A percentile compares a stretch with the other conserved stretches of the same genome.
These are phyloP conservation scores for Zapus hudsonius DNA, from an alignment of 2,113 vertebrate genomes.

Conservation along the genomic window DNA sequence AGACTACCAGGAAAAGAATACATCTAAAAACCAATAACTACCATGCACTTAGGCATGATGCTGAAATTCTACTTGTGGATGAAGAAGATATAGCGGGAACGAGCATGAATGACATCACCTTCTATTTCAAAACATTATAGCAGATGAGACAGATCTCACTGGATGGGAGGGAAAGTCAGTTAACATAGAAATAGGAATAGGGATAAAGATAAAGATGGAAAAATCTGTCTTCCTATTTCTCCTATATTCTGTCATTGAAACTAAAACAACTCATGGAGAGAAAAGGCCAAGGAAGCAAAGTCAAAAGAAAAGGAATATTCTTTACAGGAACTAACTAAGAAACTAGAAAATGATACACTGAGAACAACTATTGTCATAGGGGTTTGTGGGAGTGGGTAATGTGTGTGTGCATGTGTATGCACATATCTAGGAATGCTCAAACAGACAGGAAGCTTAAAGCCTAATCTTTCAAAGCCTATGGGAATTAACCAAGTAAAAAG, in stretches of 20 bases:
- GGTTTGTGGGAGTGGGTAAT: not conserved
- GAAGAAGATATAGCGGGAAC: not conserved
- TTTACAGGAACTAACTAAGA: not conserved
- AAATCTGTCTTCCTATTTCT: not conserved
- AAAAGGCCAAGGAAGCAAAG: not conserved
- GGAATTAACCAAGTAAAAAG: not conserved
- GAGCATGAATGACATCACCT: not conserved
- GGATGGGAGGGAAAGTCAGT: not conserved
- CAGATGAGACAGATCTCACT: not conserved
- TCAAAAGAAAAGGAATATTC: not conserved
- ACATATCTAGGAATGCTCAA: not conserved
- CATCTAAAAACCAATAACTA: not conserved
- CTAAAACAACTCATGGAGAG: not conserved
- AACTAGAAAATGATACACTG: not conserved
- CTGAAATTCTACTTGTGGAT: not conserved
- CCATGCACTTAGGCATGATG: not conserved
- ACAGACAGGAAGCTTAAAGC: not conserved
- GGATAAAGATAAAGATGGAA: not conserved
- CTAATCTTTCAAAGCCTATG: not conserved
- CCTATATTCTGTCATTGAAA: not conserved
- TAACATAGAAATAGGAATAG: not conserved
- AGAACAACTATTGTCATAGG: not conserved
- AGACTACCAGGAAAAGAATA: not conserved
- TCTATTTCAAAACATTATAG: slow-evolving; percentile 6
- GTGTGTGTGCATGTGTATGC: too few relatives aligned